Base-by-base conservation (phyloP, 2,113 vertebrate species). In the Perccottus glenii region DNA sequence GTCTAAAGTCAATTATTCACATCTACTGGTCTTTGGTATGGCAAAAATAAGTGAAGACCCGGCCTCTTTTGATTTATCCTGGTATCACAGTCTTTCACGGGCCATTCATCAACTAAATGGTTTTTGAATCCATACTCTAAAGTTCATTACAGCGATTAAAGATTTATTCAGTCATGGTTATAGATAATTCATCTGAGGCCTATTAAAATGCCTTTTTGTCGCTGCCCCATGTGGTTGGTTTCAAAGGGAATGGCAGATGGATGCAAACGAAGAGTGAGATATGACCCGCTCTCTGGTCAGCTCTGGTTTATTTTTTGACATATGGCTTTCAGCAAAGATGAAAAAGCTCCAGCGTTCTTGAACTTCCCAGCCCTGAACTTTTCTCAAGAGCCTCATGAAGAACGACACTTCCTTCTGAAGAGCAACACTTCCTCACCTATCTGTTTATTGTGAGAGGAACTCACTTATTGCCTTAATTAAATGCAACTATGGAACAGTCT, bases 91-190 rank as follows among this genome's bases (percentile, higher is more conserved):
- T 74, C 71, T 66, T 77, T 58, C 61, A 50, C 16, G 72, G 85
- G 87, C 87, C 78, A 83, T 90, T 91, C 84, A 87, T 87, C 84
- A 88, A 71, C 83, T 85, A 84, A 91, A 91, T 79, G 69, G 81
- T 85, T 87, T 90, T 89, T 88, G 77, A 88, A 86, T 88, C 87
- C 82, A 86, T 85, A 88, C 73, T 90, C 89, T 89, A 88, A 90
- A 91, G 88, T 81, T 88, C 82, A 91, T 92, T 91, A 89, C 79
- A 78, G 82, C 82, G 78, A 89, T 88, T 91, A 84, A 88, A 84
- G 80, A 87, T 91, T 91, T 89, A 89, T 86, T 85, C 87, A 84
- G 81, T 85, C 83, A 52, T 70, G 79, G 78, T 85, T 85, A 85
- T 81, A 87, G 88, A 88, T 89, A 84, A 91, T 90, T 90, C 84